Evolutionary conservation across 2,888 invertebrate species (phyloP), one percentile per base, ranked within the genome.

Genomic region (Andrena hattorfiana): DNA sequence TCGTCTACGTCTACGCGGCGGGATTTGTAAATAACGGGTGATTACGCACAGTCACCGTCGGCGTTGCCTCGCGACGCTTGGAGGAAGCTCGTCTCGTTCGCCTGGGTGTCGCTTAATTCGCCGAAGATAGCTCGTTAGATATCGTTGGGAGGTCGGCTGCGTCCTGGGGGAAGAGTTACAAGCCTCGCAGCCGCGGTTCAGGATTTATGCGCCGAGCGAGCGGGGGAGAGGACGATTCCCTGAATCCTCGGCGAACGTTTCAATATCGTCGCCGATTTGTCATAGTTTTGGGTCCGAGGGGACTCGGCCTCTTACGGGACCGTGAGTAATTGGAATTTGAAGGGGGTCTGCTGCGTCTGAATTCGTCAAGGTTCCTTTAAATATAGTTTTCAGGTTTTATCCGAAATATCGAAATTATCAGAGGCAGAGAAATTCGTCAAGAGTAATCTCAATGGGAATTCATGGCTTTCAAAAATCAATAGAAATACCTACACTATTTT

Each of bases 101-200:
- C 16, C 28, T 13, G 69, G 69, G 81, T 80, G 81, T 81, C 81
- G 81, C 69, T 80, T 79, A 79, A 81, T 81, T 79, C 72, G 81
- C 79, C 72, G 56, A 81, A 81, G 80, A 79, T 81, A 81, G 70
- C 79, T 80, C 80, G 79, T 78, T 71, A 78, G 80, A 78, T 80
- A 80, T 80, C 80, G 80, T 60, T 80, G 80, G 79, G 79, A 80
- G 79, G 79, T 80, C 78, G 79, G 66, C 66, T 71, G 42, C 78
- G 42, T 60, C 70, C 60, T 59, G 69, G 32, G 67, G 60, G 49
- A 20, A n/a, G 35, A 64, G 68, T 69, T 76, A 75, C 68, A 59
- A 75, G 68, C 72, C 23, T 8, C 51, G 49, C 63, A 56, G 66
- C 77, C 64, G 59, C 64, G 56, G 69, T 28, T n/a, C 26, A 42